Evolutionary conservation across 2,797 vertebrate genomes (phyloP).

Genomic region (Galaxias olidus): DNA sequence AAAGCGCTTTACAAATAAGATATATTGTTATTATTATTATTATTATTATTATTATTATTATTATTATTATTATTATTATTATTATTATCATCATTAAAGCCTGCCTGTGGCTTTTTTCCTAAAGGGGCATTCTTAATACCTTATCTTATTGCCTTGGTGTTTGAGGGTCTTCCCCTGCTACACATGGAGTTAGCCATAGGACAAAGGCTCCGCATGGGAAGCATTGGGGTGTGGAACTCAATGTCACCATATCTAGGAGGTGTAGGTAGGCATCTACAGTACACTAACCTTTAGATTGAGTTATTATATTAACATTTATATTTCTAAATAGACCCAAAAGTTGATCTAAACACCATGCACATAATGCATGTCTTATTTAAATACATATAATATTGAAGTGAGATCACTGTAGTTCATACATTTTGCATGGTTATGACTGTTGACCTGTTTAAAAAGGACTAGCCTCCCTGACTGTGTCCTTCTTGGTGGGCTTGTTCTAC

Average conservation of each 20-base stretch:
- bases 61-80: too few relatives aligned
- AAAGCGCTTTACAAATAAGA: too few relatives aligned
- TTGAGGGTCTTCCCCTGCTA: constrained; percentile 84
- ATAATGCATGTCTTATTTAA: background rate
- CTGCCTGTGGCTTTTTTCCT: constrained; percentile 20
- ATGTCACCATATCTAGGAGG: constrained; percentile 82
- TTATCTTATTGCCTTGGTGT: constrained; percentile 77
- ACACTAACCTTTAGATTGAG: background rate
- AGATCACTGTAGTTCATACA: too few relatives aligned
- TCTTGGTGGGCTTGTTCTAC: constrained; percentile 80
- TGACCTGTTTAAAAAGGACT: constrained; percentile 62
- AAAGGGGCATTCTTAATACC: constrained; percentile 87
- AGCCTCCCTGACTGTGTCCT: constrained; percentile 69
- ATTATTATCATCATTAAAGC: too few relatives aligned
- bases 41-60: too few relatives aligned
- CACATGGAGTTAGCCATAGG: constrained; percentile 83
- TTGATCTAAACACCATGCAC: background rate
- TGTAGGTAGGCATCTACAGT: constrained; percentile 64
- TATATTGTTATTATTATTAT: too few relatives aligned
- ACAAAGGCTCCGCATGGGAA: constrained; percentile 80
- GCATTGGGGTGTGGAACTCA: constrained; percentile 78
- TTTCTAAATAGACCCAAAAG: background rate
- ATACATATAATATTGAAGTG: background rate
- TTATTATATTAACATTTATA: background rate
- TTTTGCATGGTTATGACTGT: too few relatives aligned